These are phyloP conservation scores for Alfaro cultratus DNA, from an alignment of 2,797 vertebrate species.

Conservation along the genomic window DNA sequence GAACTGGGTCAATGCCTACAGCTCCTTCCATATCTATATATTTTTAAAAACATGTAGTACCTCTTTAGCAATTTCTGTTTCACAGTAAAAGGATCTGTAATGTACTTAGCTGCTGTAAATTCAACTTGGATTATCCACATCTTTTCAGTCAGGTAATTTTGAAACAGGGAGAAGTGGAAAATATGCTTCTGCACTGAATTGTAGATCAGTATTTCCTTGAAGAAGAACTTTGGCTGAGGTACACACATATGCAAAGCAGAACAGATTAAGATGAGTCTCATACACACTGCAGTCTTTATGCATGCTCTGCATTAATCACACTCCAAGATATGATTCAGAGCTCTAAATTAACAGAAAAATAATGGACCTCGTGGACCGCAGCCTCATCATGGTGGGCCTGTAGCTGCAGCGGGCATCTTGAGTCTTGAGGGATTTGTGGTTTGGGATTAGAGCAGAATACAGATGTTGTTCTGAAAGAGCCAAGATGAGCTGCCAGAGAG, in stretches of 20 bases:
- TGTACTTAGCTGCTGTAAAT: background rate
- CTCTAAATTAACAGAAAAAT: conserved; percentile 34
- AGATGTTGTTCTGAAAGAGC: conserved; percentile 53
- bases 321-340: conserved; percentile 47
- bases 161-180: background rate
- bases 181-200: conserved; percentile 2
- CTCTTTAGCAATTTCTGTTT: background rate
- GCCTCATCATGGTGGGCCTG: conserved; percentile 33
- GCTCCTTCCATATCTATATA: background rate
- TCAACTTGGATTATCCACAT: background rate
- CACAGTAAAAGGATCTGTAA: background rate
- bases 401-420: conserved; percentile 31
- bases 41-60: background rate
- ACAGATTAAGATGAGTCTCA: conserved; percentile 29
- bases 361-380: conserved; percentile 25
- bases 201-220: conserved; percentile 21
- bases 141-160: background rate
- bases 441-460: conserved; percentile 61
- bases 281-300: conserved; percentile 21
- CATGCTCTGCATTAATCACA: conserved; percentile 25
- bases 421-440: conserved; percentile 57
- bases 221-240: conserved; percentile 14
- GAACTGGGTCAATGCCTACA: background rate
- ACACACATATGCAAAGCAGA: conserved; percentile 28
- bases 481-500: conserved; percentile 52